Conservation (phyloP, 2,113 vertebrate species). For the Rhinopomastus cyanomelas region DNA sequence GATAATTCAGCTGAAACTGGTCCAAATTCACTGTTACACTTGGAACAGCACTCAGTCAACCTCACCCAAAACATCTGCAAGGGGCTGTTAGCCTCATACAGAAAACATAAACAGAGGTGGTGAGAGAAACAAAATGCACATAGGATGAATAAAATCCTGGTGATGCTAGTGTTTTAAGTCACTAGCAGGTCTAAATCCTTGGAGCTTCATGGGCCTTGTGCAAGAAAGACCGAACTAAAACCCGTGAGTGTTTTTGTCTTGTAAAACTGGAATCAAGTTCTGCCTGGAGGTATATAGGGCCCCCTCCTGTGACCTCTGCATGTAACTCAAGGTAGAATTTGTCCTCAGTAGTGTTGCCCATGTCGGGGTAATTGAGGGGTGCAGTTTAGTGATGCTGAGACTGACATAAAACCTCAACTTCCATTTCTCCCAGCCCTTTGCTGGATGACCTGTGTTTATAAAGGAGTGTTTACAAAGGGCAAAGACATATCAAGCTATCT, state of each 20-base stretch:
- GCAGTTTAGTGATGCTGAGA: background rate
- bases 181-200: background rate
- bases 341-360: background rate
- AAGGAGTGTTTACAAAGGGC: background rate
- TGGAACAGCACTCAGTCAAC: background rate
- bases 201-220: background rate
- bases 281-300: background rate
- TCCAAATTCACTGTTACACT: background rate
- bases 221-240: background rate
- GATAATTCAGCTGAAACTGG: background rate
- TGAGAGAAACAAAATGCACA: fast-evolving
- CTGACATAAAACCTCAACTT: background rate
- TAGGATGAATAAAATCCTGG: background rate
- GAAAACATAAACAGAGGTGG: background rate
- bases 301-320: background rate
- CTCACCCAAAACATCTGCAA: background rate
- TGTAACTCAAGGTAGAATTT: background rate
- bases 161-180: background rate
- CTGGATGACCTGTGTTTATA: background rate
- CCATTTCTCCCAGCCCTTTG: background rate
- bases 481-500: background rate
- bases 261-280: background rate
- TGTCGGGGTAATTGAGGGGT: background rate
- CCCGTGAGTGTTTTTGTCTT: background rate
- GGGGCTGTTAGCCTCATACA: background rate